A percentile compares a stretch with the other conserved stretches of the same genome.
These are phyloP conservation scores for Ptycholaimellus sp. DNA, from an alignment of 2,888 invertebrate species.

Conservation along the genomic window DNA sequence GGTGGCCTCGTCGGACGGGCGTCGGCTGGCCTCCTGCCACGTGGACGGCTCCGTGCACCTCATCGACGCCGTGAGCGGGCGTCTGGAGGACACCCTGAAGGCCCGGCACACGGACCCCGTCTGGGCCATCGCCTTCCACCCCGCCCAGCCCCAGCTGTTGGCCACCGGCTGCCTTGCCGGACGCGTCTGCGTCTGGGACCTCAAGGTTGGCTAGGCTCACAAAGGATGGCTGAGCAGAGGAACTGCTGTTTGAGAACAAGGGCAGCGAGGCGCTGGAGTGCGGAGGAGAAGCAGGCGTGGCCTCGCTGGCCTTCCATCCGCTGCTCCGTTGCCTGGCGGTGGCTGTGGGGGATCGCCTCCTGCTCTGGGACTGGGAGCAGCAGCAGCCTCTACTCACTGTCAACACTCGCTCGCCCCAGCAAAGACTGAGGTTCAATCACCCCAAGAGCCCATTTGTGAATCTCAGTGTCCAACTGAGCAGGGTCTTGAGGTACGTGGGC, in stretches of 20 bases:
- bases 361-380: slow-evolving; percentile 74
- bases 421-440: too few species aligned
- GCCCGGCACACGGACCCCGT: slow-evolving; percentile 69
- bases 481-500: too few species aligned
- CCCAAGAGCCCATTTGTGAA: too few species aligned
- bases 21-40: slow-evolving; percentile 69
- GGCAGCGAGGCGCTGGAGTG: too few species aligned
- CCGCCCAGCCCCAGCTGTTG: slow-evolving; percentile 52
- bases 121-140: slow-evolving; percentile 61
- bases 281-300: too few species aligned
- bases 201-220: slow-evolving; percentile 33
- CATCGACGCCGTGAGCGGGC: slow-evolving; percentile 50
- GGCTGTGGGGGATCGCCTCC: slow-evolving; percentile 54
- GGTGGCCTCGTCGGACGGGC: too few species aligned
- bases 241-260: too few species aligned
- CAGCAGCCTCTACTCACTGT: too few species aligned
- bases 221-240: too few species aligned
- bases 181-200: slow-evolving; percentile 67
- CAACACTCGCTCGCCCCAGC: too few species aligned
- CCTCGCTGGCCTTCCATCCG: slow-evolving; percentile 65
- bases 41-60: slow-evolving; percentile 68
- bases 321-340: slow-evolving; percentile 55
- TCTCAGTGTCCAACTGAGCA: too few species aligned
- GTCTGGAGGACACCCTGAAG: slow-evolving; percentile 47
- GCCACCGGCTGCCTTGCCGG: slow-evolving; percentile 68